Base-by-base conservation (phyloP, 64 coral and sea anemone genomes). In the Dendronephthya gigantea region DNA sequence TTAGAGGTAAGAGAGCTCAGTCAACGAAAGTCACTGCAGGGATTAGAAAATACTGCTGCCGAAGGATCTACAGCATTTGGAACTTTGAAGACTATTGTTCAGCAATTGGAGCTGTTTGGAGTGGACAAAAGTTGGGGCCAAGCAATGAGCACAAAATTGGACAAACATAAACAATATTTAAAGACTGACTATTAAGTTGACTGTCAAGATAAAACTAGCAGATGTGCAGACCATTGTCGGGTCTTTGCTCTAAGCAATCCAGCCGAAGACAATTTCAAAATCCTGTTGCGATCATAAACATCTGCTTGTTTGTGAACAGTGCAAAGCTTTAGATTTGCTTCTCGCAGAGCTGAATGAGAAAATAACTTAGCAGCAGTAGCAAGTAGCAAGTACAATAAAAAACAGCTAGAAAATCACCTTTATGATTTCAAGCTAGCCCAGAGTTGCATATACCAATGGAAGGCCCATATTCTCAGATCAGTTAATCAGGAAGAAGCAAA, bases 401-500 rank as follows among this genome's bases (percentile, higher is more conserved):
- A 79, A 10, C 72, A 79, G 32, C 7, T 11, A 37, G 72, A 79
- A 17, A 33, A 79, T 29, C 15, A 28, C 31, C 15, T 79, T 36
- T 33, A 79, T 33, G 72, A 79, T 39, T 79, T 79, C 29, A 29
- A 79, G 72, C 30, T 35, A 39, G 28, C 72, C 15, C 13, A 33
- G 31, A 79, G 4, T 28, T 15, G 4, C 15, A 34, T 79, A 33
- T 17, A 36, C 15, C 31, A 79, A 19, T 79, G 72, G 72, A 79
- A 79, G 29, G 72, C 72, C 15, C 72, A 86, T 69, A 68, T 39
- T 43, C 35, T 66, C 23, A 10, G 49, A 9, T 39, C 58, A 39
- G 40, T 29, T 35, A 86, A 86, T 74, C 85, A 86, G 37, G 85
- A 79, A 79, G 27, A 6, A n/a, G 86, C 86, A 27, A 88, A 88